These are phyloP conservation scores for Patella caerulea DNA, from an alignment of 2,888 invertebrate species.

Conservation along the genomic window DNA sequence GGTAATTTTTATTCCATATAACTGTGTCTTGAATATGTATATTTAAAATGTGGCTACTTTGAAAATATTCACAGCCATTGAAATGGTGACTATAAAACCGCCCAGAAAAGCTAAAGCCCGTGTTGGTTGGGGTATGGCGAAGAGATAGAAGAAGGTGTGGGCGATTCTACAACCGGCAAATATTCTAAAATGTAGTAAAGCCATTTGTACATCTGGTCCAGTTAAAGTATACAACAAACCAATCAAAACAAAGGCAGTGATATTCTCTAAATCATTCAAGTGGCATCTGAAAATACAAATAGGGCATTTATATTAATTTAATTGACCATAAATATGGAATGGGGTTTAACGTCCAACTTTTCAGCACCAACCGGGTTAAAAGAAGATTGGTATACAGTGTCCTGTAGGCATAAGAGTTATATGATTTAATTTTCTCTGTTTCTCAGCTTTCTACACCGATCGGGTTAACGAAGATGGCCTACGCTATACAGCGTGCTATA, in stretches of 20 bases:
- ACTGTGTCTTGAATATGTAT: too few relatives aligned
- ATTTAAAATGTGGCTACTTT: background rate
- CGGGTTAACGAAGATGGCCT: too few relatives aligned
- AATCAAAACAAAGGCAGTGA: constrained; percentile 78
- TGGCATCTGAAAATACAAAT: constrained; percentile 76
- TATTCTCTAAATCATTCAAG: constrained; percentile 82
- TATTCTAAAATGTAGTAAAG: constrained; percentile 76
- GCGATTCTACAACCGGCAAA: constrained; percentile 76
- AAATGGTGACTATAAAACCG: constrained; percentile 73
- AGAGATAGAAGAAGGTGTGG: constrained; percentile 79
- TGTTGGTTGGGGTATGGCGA: constrained; percentile 77
- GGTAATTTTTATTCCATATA: too few relatives aligned
- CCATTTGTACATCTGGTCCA: constrained; percentile 74
- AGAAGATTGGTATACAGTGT: too few relatives aligned
- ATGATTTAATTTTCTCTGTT: too few relatives aligned
- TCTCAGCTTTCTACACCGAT: too few relatives aligned
- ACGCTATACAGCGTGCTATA: too few relatives aligned
- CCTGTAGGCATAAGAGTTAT: too few relatives aligned
- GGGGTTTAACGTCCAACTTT: too few relatives aligned
- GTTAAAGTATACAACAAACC: constrained; percentile 78
- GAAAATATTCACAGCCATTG: constrained; percentile 71
- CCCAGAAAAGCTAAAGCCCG: constrained; percentile 73
- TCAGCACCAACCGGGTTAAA: too few relatives aligned
- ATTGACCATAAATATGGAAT: too few relatives aligned
- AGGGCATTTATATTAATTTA: background rate